Evolutionary conservation across 2,888 invertebrate genomes (phyloP).

Genomic region (Choristoneura rosaceana): DNA sequence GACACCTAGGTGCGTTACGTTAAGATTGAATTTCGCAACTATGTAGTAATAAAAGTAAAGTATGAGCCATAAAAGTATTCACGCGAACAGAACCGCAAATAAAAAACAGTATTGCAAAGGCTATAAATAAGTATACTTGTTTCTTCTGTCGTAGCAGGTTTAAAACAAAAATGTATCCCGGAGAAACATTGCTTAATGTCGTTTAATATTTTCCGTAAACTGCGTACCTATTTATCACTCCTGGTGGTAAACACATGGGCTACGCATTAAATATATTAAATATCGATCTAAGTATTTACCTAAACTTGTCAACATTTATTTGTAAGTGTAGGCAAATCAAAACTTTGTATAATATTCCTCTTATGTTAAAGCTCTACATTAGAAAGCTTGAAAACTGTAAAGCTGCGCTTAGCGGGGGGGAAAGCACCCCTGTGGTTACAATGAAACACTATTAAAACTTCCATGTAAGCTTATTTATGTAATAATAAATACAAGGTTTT

Average conservation of each 20-base stretch:
- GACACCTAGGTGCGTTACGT: too few relatives aligned
- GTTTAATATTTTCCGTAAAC: not conserved
- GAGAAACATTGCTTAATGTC: not conserved
- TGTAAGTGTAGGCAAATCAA: not conserved
- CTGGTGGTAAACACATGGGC: not conserved
- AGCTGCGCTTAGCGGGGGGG: constrained; percentile 25
- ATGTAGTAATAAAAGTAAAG: too few relatives aligned
- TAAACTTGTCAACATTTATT: not conserved
- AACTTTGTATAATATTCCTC: constrained; percentile 6
- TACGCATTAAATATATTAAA: not conserved
- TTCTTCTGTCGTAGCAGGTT: too few relatives aligned
- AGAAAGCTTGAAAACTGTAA: not conserved
- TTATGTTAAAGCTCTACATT: constrained; percentile 10
- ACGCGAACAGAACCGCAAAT: too few relatives aligned
- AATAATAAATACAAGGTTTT: too few relatives aligned
- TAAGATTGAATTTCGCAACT: too few relatives aligned
- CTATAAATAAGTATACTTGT: not conserved
- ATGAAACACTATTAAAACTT: constrained; percentile 16
- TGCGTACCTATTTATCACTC: not conserved
- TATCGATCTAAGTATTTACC: not conserved
- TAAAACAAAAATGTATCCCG: not conserved
- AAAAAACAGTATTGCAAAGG: too few relatives aligned
- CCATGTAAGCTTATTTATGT: too few relatives aligned
- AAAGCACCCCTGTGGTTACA: constrained; percentile 27
- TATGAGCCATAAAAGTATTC: too few relatives aligned